Evolutionary conservation across 1,140 invertebrate genomes (phyloP).

Genomic region (Panagrolaimus sp.): DNA sequence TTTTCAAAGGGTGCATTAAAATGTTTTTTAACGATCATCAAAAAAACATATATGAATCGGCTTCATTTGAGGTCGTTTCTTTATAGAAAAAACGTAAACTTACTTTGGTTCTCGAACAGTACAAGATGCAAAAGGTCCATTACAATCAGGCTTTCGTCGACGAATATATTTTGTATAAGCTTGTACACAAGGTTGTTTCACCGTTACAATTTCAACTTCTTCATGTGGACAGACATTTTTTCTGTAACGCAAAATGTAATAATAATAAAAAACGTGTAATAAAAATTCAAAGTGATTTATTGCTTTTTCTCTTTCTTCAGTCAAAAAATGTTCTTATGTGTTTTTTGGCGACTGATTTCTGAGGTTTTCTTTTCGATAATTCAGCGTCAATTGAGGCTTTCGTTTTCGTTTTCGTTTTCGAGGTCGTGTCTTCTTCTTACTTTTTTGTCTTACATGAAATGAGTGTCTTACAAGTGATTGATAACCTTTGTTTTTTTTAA

Average conservation of each 20-base stretch:
- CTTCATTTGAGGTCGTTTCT: background rate
- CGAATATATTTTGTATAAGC: slow-evolving; percentile 54
- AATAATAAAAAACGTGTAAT: background rate
- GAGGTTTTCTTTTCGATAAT: slow-evolving; percentile 3
- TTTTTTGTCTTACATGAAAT: too few relatives aligned
- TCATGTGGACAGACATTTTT: slow-evolving; percentile 55
- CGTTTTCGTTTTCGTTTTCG: too few relatives aligned
- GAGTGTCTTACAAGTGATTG: too few relatives aligned
- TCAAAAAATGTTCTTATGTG: background rate
- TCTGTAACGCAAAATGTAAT: slow-evolving; percentile 36
- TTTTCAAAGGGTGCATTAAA: slow-evolving; percentile 8
- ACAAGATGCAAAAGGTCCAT: slow-evolving; percentile 40
- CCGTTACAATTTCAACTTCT: slow-evolving; percentile 50
- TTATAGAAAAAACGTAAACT: slow-evolving; percentile 24
- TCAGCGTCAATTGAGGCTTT: background rate
- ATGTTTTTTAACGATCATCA: background rate
- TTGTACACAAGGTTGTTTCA: slow-evolving; percentile 53
- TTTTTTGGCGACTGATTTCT: background rate
- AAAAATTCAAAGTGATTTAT: background rate
- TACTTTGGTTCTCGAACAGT: slow-evolving; percentile 54
- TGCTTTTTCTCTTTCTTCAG: background rate
- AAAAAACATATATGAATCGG: slow-evolving; percentile 15
- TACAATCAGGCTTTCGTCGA: slow-evolving; percentile 48
- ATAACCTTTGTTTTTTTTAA: too few relatives aligned
- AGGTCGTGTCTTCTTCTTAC: background rate